Conservation (phyloP, 2,797 vertebrate genomes). For the Channallabes apus region DNA sequence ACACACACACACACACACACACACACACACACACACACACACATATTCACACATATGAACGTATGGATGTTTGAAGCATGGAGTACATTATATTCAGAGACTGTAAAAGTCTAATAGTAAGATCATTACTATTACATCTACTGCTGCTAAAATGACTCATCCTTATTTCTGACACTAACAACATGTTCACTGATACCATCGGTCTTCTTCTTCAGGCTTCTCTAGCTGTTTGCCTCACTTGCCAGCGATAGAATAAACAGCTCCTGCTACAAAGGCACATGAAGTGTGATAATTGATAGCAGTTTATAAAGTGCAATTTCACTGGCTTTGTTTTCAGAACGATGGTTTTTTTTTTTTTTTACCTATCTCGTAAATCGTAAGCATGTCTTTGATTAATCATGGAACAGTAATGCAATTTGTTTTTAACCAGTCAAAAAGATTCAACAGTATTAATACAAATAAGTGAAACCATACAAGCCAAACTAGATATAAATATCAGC, state of each 20-base stretch:
- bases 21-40: conserved; percentile 38
- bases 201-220: neutral
- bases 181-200: neutral
- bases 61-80: neutral
- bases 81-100: neutral
- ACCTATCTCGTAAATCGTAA: neutral
- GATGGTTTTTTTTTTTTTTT: neutral
- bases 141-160: neutral
- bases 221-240: neutral
- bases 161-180: neutral
- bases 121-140: neutral
- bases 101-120: neutral
- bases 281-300: conserved; percentile 10
- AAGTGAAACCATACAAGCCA: neutral
- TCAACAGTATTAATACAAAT: neutral
- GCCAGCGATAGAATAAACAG: conserved; percentile 12
- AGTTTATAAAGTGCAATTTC: neutral
- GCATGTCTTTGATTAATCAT: neutral
- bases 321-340: neutral
- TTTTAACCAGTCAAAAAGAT: neutral
- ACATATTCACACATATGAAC: neutral
- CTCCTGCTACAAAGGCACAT: neutral
- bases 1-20: conserved; percentile 22
- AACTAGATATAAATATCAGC: neutral
- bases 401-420: neutral